phyloP scores from a whole-genome alignment of 2,113 vertebrate genomes.

The Prietella phreatophila region DNA sequence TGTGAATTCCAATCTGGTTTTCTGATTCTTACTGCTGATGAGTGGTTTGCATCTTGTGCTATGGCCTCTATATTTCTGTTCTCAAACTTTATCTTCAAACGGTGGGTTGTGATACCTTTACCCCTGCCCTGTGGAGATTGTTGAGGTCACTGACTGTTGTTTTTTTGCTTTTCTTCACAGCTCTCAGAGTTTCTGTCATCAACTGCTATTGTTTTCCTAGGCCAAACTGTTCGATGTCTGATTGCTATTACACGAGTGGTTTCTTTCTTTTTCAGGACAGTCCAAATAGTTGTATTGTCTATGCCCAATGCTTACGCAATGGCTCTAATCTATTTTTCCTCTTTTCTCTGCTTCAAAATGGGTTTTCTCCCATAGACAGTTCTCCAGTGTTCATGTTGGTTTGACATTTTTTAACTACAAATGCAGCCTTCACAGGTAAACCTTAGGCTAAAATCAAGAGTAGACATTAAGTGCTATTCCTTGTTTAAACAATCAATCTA shows the following conservation, averaged over 20 bases:
- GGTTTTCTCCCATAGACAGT: background rate
- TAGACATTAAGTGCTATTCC: background rate
- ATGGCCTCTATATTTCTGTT: background rate
- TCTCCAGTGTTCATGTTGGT: background rate
- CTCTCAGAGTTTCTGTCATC: background rate
- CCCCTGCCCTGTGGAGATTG: background rate
- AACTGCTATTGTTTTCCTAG: background rate
- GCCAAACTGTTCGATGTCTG: background rate
- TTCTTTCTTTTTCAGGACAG: background rate
- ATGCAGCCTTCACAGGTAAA: background rate
- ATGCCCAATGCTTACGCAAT: background rate
- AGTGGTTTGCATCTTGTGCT: background rate
- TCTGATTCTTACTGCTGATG: background rate
- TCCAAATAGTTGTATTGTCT: background rate
- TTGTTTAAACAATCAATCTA: background rate
- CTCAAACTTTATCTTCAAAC: background rate
- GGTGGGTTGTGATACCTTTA: background rate
- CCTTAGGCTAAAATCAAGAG: background rate
- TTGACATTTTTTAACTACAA: background rate
- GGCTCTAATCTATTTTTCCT: background rate
- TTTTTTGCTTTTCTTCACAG: background rate
- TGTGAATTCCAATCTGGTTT: background rate
- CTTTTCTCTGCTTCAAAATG: background rate
- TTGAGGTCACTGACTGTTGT: background rate
- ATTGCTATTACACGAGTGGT: background rate